Conservation (phyloP, 2,113 vertebrate genomes). For the Syrmaticus mikado region DNA sequence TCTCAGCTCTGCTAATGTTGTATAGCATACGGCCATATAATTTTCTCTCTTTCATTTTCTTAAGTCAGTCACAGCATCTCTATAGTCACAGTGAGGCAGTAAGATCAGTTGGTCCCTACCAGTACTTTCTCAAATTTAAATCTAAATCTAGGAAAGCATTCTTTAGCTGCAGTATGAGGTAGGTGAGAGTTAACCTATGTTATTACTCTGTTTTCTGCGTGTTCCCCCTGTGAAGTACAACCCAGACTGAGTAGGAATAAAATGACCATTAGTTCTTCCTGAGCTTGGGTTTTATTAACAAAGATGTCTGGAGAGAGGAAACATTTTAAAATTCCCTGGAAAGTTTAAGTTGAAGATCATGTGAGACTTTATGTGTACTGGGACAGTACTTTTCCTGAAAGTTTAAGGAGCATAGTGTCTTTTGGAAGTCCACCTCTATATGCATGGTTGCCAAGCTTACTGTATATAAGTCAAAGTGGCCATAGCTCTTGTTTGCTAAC, state of each 20-base stretch:
- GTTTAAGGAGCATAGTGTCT: neutral
- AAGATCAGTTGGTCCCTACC: neutral
- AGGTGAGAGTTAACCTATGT: neutral
- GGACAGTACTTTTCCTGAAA: neutral
- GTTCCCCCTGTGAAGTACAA: neutral
- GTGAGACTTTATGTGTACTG: neutral
- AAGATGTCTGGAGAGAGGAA: neutral
- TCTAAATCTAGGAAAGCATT: neutral
- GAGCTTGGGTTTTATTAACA: neutral
- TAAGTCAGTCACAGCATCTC: neutral
- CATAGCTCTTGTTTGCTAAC: neutral
- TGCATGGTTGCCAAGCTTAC: neutral
- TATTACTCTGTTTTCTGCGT: neutral
- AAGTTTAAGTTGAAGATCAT: neutral
- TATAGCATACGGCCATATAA: neutral
- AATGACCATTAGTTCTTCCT: neutral
- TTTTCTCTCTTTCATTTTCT: neutral
- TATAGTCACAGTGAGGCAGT: neutral
- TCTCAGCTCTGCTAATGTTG: neutral
- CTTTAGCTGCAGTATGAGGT: rapidly evolving
- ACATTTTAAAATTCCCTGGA: neutral
- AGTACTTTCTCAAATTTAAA: neutral
- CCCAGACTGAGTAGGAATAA: neutral
- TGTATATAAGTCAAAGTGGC: neutral
- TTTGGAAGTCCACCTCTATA: neutral